A percentile compares a stretch with the other conserved stretches of the same genome.
phyloP scores from a whole-genome alignment of 2,113 vertebrate species.

The Haemorhous mexicanus region DNA sequence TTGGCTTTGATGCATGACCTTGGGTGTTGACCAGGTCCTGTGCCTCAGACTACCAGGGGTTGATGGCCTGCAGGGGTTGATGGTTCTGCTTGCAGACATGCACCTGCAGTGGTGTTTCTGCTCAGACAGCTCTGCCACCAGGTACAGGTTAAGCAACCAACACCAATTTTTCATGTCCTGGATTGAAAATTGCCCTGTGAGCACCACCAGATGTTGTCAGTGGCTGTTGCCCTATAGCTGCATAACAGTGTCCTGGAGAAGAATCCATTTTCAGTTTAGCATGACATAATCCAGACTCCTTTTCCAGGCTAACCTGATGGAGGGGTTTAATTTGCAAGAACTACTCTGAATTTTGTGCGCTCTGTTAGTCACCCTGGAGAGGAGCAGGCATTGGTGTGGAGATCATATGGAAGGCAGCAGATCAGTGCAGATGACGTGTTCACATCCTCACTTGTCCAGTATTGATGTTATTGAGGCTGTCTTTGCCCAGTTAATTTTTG shows the following conservation, averaged over 20 bases:
- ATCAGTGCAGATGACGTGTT: neutral
- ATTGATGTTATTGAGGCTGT: neutral
- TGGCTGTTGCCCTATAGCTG: neutral
- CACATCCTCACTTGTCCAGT: neutral
- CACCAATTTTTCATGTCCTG: neutral
- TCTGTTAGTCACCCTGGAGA: neutral
- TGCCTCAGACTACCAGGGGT: neutral
- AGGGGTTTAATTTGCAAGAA: neutral
- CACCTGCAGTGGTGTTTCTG: neutral
- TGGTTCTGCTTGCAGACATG: neutral
- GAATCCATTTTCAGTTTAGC: neutral
- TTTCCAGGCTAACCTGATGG: neutral
- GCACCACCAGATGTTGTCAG: accelerated
- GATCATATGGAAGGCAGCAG: neutral
- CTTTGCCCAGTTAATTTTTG: neutral
- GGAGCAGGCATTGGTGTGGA: neutral
- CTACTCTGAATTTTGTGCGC: neutral
- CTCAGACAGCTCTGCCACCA: neutral
- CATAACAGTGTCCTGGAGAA: neutral
- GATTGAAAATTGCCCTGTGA: neutral
- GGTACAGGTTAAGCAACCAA: neutral
- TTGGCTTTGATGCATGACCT: neutral
- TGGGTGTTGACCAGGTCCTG: neutral
- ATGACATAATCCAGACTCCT: neutral
- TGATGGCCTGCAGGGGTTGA: no score